These are phyloP conservation scores for Chironomus striatipennis DNA, from an alignment of 1,140 invertebrate species.

Conservation along the genomic window DNA sequence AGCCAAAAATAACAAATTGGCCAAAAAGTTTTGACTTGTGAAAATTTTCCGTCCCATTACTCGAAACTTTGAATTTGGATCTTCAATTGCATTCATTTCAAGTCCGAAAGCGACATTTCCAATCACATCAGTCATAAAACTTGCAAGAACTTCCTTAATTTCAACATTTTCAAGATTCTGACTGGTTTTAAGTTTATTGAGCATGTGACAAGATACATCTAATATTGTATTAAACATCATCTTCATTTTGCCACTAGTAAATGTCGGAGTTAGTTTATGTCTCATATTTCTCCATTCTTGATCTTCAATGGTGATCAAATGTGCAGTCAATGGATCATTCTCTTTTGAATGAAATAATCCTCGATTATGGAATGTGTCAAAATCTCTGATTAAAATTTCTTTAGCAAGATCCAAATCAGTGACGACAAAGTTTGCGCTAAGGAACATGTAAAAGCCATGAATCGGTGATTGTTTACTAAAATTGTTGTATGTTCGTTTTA, in stretches of 20 bases:
- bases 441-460: constrained; percentile 39
- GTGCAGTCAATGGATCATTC: constrained; percentile 42
- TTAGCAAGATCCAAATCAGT: constrained; percentile 51
- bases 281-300: constrained; percentile 47
- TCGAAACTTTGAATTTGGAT: constrained; percentile 40
- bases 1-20: constrained; percentile 32
- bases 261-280: constrained; percentile 45
- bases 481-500: not conserved
- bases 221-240: constrained; percentile 42
- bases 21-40: constrained; percentile 42
- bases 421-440: constrained; percentile 41
- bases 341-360: constrained; percentile 41
- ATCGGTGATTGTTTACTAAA: constrained; percentile 19
- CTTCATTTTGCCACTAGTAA: constrained; percentile 51
- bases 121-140: constrained; percentile 50
- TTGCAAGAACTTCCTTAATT: constrained; percentile 41
- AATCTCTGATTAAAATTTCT: constrained; percentile 50
- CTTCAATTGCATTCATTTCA: constrained; percentile 43
- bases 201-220: constrained; percentile 35
- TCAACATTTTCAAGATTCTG: constrained; percentile 35
- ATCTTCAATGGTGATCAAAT: constrained; percentile 41
- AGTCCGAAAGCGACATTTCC: constrained; percentile 48
- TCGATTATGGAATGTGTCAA: constrained; percentile 45
- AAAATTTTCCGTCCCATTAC: constrained; percentile 25
- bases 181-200: constrained; percentile 28